Evolutionary conservation across 2,888 invertebrate genomes (phyloP), one percentile per base, ranked within the genome.

Genomic region (Eristalis arbustorum): DNA sequence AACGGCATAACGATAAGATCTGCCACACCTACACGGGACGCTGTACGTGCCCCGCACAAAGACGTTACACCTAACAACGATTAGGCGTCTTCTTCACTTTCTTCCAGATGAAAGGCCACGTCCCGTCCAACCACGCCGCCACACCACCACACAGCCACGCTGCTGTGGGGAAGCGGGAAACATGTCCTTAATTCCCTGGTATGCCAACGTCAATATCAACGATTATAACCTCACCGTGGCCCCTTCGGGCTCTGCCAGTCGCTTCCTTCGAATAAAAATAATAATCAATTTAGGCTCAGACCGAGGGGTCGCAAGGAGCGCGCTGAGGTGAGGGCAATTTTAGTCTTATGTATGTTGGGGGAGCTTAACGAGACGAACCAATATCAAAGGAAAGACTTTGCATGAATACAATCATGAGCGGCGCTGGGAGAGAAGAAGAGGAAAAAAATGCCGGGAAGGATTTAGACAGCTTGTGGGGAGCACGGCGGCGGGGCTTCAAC

Each of bases 211-310:
- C 80, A 77, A 85, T 81, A 81, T 71, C 68, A 81, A 67, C 74
- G 77, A 85, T 85, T 81, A 85, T 74, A 81, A 76, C 72, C 75
- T 68, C 59, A 40, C 59, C 49, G 18, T 49, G n/a, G 71, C 13
- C 25, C 28, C 63, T 49, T 23, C 56, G 31, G 64, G 56, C 40
- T 63, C 40, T 37, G 11, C 67, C 14, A 28, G 67, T 68, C 49
- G 25, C n/a, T 84, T 23, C 63, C 57, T 78, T 84, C 72, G 72
- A 84, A 84, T 80, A 85, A 85, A 78, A 85, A 85, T 85, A 85
- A 85, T 81, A 85, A 85, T 85, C 85, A 85, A 85, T 85, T 85
- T 77, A 82, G 85, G 74, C 81, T 63, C 81, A 64, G 63, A 34
- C 64, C 67, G 42, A 59, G 59, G 25, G 25, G 31, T 1, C n/a